Evolutionary conservation across 2,113 vertebrate species (phyloP).

Genomic region (Hippocampus barbouri): DNA sequence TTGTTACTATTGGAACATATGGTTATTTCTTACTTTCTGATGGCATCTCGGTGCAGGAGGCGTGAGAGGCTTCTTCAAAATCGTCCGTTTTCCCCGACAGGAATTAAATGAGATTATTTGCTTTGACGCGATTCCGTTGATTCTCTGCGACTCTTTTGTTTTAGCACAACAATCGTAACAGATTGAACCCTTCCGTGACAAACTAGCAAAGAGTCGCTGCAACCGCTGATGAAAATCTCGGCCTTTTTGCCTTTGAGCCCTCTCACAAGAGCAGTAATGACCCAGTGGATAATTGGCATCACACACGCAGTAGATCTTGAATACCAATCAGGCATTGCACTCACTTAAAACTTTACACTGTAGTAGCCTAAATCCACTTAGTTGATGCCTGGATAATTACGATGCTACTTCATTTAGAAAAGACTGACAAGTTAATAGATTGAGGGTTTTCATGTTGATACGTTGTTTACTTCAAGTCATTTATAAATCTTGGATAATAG

Average conservation of each 20-base stretch:
- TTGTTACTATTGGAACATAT: not conserved
- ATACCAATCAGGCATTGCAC: slow-evolving; percentile 5
- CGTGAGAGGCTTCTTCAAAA: not conserved
- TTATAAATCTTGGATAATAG: not conserved
- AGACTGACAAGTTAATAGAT: not conserved
- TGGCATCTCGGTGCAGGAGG: not conserved
- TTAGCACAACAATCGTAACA: not conserved
- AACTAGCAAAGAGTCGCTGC: not conserved
- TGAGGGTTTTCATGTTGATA: not conserved
- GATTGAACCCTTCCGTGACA: not conserved
- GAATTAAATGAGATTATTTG: not conserved
- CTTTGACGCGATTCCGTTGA: not conserved
- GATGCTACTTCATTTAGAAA: not conserved
- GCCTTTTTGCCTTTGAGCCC: slow-evolving; percentile 7
- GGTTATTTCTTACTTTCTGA: not conserved
- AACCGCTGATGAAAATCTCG: slow-evolving; percentile 1
- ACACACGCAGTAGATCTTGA: not conserved
- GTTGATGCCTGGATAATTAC: not conserved
- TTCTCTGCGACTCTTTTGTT: not conserved
- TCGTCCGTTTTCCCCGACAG: not conserved
- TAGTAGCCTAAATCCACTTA: not conserved
- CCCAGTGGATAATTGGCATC: slow-evolving; percentile 8
- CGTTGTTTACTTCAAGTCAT: not conserved
- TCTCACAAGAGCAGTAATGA: slow-evolving; percentile 9
- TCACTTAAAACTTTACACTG: slow-evolving; percentile 5